These are phyloP conservation scores for Megalops cyprinoides DNA, from an alignment of 2,797 vertebrate species.

Conservation along the genomic window DNA sequence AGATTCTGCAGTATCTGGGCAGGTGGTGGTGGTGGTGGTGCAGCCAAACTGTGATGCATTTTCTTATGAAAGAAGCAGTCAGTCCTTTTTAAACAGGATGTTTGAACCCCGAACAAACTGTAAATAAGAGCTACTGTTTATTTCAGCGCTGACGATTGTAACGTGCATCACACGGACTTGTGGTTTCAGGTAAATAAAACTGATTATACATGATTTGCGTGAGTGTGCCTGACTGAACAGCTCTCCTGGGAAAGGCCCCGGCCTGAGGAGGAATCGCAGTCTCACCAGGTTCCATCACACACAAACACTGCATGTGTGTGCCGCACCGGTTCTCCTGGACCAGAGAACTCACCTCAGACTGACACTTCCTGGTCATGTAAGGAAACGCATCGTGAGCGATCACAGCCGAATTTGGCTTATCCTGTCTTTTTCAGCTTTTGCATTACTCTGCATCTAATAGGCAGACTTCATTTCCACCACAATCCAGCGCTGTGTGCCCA, in stretches of 20 bases:
- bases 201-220: conserved; percentile 20
- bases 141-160: conserved; percentile 63
- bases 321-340: too few relatives aligned
- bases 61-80: conserved; percentile 50
- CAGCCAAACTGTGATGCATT: conserved; percentile 72
- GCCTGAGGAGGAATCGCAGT: too few relatives aligned
- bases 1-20: conserved; percentile 8
- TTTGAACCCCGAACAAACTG: conserved; percentile 58
- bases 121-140: conserved; percentile 61
- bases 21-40: conserved; percentile 56
- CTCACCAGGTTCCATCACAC: too few relatives aligned
- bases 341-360: too few relatives aligned
- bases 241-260: neutral
- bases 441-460: too few relatives aligned
- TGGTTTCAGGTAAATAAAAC: conserved; percentile 77
- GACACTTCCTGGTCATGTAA: too few relatives aligned
- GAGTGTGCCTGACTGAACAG: neutral
- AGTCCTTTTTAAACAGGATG: conserved; percentile 52
- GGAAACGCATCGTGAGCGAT: too few relatives aligned
- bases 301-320: too few relatives aligned
- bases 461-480: too few relatives aligned
- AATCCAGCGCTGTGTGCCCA: too few relatives aligned
- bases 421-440: too few relatives aligned
- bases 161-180: conserved; percentile 67
- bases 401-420: too few relatives aligned